Base-by-base conservation (phyloP, 2,113 vertebrate species). In the Coracopsis vasa region DNA sequence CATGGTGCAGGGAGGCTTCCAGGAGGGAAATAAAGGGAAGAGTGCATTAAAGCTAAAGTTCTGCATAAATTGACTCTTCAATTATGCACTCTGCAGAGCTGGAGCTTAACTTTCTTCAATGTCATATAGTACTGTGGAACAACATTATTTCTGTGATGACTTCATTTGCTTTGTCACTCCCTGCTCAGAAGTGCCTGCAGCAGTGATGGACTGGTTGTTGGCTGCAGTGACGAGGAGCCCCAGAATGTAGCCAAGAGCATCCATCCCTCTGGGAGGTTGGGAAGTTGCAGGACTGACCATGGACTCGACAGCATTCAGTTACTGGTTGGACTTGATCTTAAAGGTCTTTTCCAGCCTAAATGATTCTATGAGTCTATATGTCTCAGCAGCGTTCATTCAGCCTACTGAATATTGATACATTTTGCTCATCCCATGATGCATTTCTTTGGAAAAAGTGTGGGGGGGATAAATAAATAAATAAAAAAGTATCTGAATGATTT, bases 171-270 rank as follows among this genome's bases (percentile, higher is more conserved):
- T 41, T 5, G n/a, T 35, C 45, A 11, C 33, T 8, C 7, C 37
- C 15, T 10, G 11, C 33, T 44, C 44, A 27, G 60, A 0, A 1
- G 45, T 24, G 51, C 37, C 27, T 41, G 54, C 14, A 33, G 27
- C 37, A 42, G 21, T 4, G 1, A 12, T 20, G 27, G 60, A 19
- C 19, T 56, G 64, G 42, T 21, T 48, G 10, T 8, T 17, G 33
- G 51, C 29, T 35, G 44, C 42, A 15, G 54, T 7, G 33, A 21
- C 0, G 2, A 71, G 90, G 39, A 33, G 5, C 29, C 5, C n/a
- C 1, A 0, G 37, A 8, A 10, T 1, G 6, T 11, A 3, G 10
- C 31, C 3, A 5, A 11, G n/a, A 61, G 10, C 18, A 23, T 14
- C 0, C 0, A 10, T 27, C 20, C 72, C 42, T 69, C n/a, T 0